These are phyloP conservation scores for Orycteropus afer DNA, from an alignment of 2,113 vertebrate genomes.

Conservation along the genomic window DNA sequence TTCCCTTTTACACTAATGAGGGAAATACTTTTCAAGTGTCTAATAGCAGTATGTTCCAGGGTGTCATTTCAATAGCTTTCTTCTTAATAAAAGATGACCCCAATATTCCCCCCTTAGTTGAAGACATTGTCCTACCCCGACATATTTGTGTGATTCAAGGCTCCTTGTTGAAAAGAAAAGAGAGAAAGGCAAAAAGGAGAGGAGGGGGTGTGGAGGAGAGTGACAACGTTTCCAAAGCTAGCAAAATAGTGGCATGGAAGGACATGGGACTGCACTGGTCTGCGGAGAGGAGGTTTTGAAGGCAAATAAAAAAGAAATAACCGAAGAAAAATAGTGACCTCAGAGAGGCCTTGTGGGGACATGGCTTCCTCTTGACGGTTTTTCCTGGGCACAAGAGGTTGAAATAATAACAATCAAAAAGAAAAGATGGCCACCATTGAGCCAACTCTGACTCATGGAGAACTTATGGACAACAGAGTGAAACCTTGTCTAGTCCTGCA, in stretches of 20 bases:
- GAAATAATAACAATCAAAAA: background rate
- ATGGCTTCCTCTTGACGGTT: fast-evolving
- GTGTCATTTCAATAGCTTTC: conserved; percentile 89
- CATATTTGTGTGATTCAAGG: conserved; percentile 69
- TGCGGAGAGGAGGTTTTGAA: background rate
- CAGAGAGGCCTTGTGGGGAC: fast-evolving
- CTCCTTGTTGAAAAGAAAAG: conserved; percentile 63
- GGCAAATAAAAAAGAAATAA: background rate
- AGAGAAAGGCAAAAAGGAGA: background rate
- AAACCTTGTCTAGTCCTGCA: too few species aligned
- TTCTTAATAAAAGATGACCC: conserved; percentile 95
- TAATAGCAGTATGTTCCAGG: conserved; percentile 87
- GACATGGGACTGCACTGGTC: fast-evolving
- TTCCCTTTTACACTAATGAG: conserved; percentile 88
- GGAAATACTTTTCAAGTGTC: conserved; percentile 86
- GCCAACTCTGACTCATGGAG: too few species aligned
- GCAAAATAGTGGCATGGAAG: fast-evolving
- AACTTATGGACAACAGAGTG: too few species aligned
- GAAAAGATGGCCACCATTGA: background rate
- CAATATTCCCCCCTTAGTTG: conserved; percentile 76
- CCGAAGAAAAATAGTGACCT: background rate
- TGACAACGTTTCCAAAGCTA: background rate
- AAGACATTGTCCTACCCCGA: conserved; percentile 80
- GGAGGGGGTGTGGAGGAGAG: background rate
- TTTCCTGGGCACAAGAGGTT: background rate